phyloP scores from a whole-genome alignment of 2,888 invertebrate genomes.

The Phengaris arion region DNA sequence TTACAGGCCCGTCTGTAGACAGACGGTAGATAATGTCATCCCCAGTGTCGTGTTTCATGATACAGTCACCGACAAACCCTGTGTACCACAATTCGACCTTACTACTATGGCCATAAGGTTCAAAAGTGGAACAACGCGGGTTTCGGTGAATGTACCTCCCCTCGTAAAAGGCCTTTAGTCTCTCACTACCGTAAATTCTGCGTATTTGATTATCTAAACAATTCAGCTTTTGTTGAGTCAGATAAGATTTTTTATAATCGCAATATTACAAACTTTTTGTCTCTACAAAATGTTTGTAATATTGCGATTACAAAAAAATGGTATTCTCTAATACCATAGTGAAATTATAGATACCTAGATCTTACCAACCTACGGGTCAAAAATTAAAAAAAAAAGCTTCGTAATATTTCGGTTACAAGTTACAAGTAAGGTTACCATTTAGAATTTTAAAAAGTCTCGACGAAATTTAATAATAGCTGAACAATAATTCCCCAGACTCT shows the following conservation, averaged over 20 bases:
- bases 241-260: neutral
- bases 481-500: no score
- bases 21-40: conserved; percentile 43
- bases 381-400: neutral
- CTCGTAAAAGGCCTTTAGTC: neutral
- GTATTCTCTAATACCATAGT: neutral
- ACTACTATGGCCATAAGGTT: neutral
- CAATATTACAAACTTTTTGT: neutral
- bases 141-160: neutral
- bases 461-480: no score
- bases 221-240: neutral
- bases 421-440: no score
- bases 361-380: neutral
- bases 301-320: no score
- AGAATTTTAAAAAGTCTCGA: no score
- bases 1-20: conserved; percentile 29
- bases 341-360: neutral
- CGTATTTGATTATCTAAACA: conserved; percentile 8
- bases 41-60: conserved; percentile 66
- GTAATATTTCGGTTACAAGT: no score
- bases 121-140: neutral
- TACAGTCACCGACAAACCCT: conserved; percentile 42
- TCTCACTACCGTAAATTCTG: neutral
- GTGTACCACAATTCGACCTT: neutral
- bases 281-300: no score